phyloP scores from a whole-genome alignment of 2,797 vertebrate genomes.

The Heteromormyrus szaboi region DNA sequence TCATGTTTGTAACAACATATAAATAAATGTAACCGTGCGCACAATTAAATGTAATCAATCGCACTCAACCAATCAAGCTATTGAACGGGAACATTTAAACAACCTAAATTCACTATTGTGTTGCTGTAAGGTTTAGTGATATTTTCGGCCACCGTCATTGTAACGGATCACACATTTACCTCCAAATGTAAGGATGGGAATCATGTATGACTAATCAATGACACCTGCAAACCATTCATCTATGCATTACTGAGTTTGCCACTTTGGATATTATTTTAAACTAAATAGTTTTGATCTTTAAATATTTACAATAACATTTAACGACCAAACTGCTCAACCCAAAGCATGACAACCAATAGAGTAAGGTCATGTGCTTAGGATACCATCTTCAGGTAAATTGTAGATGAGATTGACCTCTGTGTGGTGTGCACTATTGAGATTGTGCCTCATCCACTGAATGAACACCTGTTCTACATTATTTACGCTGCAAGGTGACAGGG shows the following conservation, averaged over 20 bases:
- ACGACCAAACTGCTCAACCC: neutral
- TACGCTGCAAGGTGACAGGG: slow-evolving; percentile 34
- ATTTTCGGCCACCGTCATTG: neutral
- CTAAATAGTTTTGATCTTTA: neutral
- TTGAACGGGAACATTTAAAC: slow-evolving; percentile 38
- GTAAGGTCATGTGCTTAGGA: neutral
- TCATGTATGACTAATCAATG: neutral
- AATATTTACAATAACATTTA: neutral
- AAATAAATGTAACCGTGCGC: slow-evolving; percentile 60
- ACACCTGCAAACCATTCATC: neutral
- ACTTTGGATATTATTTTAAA: neutral
- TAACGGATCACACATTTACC: neutral
- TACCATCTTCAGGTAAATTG: neutral
- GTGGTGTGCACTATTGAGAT: neutral
- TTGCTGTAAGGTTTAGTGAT: neutral
- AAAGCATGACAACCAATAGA: neutral
- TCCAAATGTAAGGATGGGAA: neutral
- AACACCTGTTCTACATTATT: slow-evolving; percentile 54
- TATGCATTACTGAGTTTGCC: neutral
- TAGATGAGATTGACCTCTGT: neutral
- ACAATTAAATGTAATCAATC: slow-evolving; percentile 26
- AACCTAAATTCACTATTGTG: slow-evolving; percentile 15
- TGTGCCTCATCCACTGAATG: neutral
- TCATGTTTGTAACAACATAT: slow-evolving; percentile 62
- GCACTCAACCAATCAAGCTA: slow-evolving; percentile 26